Percentiles rank a stretch among this genome's conserved stretches.
Evolutionary conservation across 2,888 invertebrate species (phyloP).

Genomic region (Phragmatobia fuliginosa): DNA sequence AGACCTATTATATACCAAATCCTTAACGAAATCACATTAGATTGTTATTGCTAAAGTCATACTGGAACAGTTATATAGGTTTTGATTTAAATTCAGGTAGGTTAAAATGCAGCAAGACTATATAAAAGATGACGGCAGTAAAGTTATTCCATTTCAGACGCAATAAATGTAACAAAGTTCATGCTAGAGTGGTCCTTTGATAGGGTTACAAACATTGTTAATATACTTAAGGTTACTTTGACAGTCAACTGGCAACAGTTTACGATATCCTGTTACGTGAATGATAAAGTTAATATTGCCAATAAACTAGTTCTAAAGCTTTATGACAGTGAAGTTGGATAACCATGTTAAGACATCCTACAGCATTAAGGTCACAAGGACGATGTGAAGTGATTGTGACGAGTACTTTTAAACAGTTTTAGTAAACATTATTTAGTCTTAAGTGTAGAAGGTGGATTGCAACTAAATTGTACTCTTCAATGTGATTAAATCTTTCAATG

Average conservation of each 20-base stretch:
- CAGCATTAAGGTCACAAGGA: neutral
- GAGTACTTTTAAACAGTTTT: neutral
- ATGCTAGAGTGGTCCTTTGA: neutral
- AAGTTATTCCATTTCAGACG: neutral
- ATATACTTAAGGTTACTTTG: neutral
- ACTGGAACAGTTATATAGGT: no score
- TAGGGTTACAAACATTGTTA: neutral
- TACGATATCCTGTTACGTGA: neutral
- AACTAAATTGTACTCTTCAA: no score
- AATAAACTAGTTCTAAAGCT: neutral
- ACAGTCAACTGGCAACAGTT: neutral
- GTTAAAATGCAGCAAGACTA: neutral
- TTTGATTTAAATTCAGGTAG: no score
- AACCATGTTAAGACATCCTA: neutral
- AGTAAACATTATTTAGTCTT: neutral
- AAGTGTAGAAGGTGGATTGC: no score
- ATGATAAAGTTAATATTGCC: conserved; percentile 1
- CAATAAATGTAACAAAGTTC: neutral
- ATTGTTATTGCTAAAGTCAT: no score
- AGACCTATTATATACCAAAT: no score
- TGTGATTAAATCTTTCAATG: no score
- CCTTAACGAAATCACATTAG: no score
- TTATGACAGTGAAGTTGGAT: neutral
- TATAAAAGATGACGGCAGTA: neutral
- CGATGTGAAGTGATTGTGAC: neutral